Evolutionary conservation across 2,113 vertebrate genomes (phyloP), one percentile per base, ranked within the genome.

Genomic region (Eulacestoma nigropectus): DNA sequence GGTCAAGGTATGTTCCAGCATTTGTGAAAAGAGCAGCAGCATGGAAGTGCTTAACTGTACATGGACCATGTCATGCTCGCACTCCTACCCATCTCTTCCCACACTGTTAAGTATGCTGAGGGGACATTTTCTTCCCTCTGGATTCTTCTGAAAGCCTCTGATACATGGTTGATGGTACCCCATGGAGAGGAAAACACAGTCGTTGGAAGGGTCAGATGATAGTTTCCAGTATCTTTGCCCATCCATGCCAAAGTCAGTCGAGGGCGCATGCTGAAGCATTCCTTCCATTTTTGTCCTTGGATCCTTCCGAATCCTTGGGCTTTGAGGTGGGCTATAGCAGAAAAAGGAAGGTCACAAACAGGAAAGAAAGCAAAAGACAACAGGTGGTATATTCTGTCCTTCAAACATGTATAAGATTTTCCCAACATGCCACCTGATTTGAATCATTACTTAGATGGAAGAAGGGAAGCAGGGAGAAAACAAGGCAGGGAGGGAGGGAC

Each of bases 1-100:
- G 77, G 97, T 83, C 7, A 98, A 97, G 97, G 97, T 98, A 97
- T 35, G 96, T 88, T 69, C 37, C 56, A 75, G 64, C 74, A 85
- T 21, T 44, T 0, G 0, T 52, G 27, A 20, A 63, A 39, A 77
- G 21, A 75, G 53, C 44, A 86, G 80, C 41, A 92, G 23, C 26
- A 57, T 46, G 50, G 16, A 25, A 68, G 33, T 46, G 53, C 35
- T 64, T 62, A 64, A 29, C 55, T 76, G 14, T 60, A 19, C 15
- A n/a, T 25, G 1, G 1, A 39, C 47, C 39, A 13, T 7, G 15
- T n/a, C 35, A 42, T 16, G 10, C 8, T 72, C 39, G 50, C 39
- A n/a, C 35, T 87, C 44, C 35, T 35, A 42, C 23, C 39, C 18
- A 30, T 30, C 49, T 90, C 70, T 79, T 59, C 53, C 62, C 35